Percentiles rank a stretch among this genome's conserved stretches.
phyloP scores from a whole-genome alignment of 2,888 invertebrate genomes.

The Yponomeuta cagnagella region DNA sequence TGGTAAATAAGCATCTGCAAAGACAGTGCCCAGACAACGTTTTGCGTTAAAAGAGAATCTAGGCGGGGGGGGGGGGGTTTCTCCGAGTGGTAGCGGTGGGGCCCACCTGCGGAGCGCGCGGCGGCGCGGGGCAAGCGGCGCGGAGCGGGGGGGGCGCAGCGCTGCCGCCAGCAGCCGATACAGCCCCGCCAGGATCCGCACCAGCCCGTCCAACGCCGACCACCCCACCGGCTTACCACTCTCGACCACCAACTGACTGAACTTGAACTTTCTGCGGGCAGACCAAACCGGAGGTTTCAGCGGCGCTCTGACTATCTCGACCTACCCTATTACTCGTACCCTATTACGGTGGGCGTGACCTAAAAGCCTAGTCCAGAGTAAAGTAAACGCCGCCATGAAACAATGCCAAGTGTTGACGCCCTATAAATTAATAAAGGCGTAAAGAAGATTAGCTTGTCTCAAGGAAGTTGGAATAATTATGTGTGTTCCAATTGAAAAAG shows the following conservation, averaged over 20 bases:
- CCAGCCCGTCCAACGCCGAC: conserved; percentile 46
- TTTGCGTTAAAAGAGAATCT: too few relatives aligned
- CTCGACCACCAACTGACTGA: conserved; percentile 54
- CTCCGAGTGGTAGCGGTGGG: neutral
- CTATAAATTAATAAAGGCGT: too few relatives aligned
- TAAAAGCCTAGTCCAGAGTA: too few relatives aligned
- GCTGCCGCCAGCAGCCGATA: conserved; percentile 41
- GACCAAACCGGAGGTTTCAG: conserved; percentile 24
- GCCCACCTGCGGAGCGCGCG: neutral
- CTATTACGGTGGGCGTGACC: neutral
- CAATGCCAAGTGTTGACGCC: too few relatives aligned
- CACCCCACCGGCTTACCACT: conserved; percentile 23
- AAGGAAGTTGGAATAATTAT: too few relatives aligned
- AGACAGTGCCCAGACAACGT: too few relatives aligned
- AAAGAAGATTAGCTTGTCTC: too few relatives aligned
- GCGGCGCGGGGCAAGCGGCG: conserved; percentile 6
- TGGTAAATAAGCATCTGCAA: too few relatives aligned
- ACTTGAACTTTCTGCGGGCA: conserved; percentile 59
- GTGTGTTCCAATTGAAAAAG: too few relatives aligned
- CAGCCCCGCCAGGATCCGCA: conserved; percentile 53
- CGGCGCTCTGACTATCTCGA: neutral
- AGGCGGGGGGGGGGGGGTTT: too few relatives aligned
- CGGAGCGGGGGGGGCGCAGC: conserved; percentile 23
- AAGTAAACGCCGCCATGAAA: too few relatives aligned
- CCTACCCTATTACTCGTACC: neutral